phyloP scores from a whole-genome alignment of 2,797 vertebrate genomes.

The Chelon labrosus region DNA sequence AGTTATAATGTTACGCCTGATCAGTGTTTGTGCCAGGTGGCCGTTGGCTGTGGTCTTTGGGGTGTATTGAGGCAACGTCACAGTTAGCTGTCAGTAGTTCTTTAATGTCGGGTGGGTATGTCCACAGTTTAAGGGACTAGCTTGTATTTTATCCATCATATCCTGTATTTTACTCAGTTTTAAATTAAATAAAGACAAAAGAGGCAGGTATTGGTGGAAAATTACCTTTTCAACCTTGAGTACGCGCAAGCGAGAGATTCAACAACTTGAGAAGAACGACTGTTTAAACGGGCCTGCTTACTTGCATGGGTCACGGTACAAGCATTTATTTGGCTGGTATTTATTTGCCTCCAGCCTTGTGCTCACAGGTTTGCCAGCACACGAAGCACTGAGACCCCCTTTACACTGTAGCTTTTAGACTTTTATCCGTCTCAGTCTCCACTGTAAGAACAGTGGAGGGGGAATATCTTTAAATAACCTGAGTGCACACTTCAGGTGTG shows the following conservation, averaged over 20 bases:
- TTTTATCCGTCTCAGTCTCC: slow-evolving; percentile 3
- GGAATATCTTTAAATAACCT: slow-evolving; percentile 10
- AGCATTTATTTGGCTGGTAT: slow-evolving; percentile 35
- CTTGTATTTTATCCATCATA: slow-evolving; percentile 9
- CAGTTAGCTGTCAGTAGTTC: too few species aligned
- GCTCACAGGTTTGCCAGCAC: slow-evolving; percentile 28
- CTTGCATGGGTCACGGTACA: slow-evolving; percentile 16
- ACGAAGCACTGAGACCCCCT: slow-evolving; percentile 11
- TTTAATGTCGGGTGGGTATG: too few species aligned
- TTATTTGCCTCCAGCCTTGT: slow-evolving; percentile 48
- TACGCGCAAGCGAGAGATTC: slow-evolving; percentile 31
- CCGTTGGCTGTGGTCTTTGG: too few species aligned
- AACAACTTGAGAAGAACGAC: slow-evolving; percentile 34
- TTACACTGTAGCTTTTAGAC: slow-evolving; percentile 12
- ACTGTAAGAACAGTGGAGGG: not conserved
- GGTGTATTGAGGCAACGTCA: too few species aligned
- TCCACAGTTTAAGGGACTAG: not conserved
- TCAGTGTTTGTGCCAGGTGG: too few species aligned
- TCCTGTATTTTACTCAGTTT: slow-evolving; percentile 8
- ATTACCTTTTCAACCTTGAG: slow-evolving; percentile 61
- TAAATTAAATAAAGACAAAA: slow-evolving; percentile 13
- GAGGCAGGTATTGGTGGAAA: slow-evolving; percentile 48
- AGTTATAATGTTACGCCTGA: too few species aligned
- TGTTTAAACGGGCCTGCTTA: slow-evolving; percentile 39
- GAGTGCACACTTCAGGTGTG: slow-evolving; percentile 14